Evolutionary conservation across 1,140 invertebrate species (phyloP), one percentile per base, ranked within the genome.

Genomic region (Anagrus nilaparvatae): DNA sequence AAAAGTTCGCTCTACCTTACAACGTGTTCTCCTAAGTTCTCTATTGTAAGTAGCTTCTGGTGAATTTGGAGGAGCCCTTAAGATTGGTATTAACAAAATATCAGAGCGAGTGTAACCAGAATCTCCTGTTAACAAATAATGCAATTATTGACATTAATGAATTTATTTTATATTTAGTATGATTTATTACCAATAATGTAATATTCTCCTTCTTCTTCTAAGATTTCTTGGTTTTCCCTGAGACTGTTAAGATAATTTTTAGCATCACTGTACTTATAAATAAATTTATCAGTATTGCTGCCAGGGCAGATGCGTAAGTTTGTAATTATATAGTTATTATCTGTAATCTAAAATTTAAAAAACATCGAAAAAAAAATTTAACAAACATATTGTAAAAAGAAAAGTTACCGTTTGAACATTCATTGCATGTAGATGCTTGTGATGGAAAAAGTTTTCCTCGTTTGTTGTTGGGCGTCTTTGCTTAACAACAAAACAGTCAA

Each of bases 331-430:
- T 14, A 13, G 14, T 8, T 32, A 4, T 9, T 17, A 8, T 17
- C 9, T 3, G 9, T 32, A 4, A 16, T 8, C 30, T 32, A 20
- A 3, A 19, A 12, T 5, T n/a, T n/a, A n/a, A n/a, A n/a, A n/a
- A n/a, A n/a, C n/a, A n/a, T n/a, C n/a, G n/a, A n/a, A n/a, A n/a
- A n/a, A n/a, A 3, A 34, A 20, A 34, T 19, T 3, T 19, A 34
- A 10, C 10, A 34, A 13, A 23, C 21, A 36, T 14, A 7, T n/a
- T 13, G 14, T 36, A 23, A 23, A 23, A 6, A 36, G 3, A 3
- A 24, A 23, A n/a, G 24, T 14, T 36, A 36, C 20, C 13, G 24
- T 24, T 36, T 23, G 34, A 5, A 36, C 34, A 24, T 23, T 36
- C 8, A 36, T 8, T n/a, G 34, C 21, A n/a, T 8, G 12, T n/a